These are phyloP conservation scores for Rhimphoctona megacephalus DNA, from an alignment of 2,888 invertebrate species.

Conservation along the genomic window DNA sequence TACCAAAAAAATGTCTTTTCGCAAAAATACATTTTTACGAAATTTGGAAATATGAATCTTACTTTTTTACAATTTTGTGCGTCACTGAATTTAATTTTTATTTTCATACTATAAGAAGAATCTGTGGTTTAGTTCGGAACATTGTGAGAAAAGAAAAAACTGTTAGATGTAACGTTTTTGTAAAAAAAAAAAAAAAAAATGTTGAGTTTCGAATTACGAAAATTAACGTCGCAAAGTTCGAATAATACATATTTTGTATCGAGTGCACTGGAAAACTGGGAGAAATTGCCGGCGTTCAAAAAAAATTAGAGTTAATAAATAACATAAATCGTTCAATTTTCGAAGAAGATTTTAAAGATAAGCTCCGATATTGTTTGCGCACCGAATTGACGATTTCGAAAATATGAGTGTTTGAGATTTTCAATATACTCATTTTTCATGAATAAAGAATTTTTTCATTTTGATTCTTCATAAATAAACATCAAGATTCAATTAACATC, in stretches of 20 bases:
- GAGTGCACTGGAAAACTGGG: not conserved
- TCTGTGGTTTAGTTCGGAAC: not conserved
- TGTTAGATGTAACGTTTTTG: no score
- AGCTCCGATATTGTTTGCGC: not conserved
- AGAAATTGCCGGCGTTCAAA: not conserved
- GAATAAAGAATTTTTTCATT: conserved; percentile 14
- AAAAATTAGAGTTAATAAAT: not conserved
- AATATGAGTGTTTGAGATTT: conserved; percentile 8
- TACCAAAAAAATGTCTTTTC: not conserved
- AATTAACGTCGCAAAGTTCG: not conserved
- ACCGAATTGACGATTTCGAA: not conserved
- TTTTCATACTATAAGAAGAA: not conserved
- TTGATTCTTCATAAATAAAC: not conserved
- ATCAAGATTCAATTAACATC: not conserved
- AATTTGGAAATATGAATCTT: not conserved
- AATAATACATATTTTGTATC: not conserved
- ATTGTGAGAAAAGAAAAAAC: not conserved
- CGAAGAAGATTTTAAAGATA: not conserved
- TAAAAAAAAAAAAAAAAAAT: not conserved
- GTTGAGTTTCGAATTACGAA: not conserved
- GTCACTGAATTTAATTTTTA: not conserved
- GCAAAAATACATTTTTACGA: not conserved
- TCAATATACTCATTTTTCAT: conserved; percentile 5
- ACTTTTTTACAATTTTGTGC: no score
- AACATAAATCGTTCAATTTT: not conserved